phyloP scores from a whole-genome alignment of 2,888 invertebrate species.

The Ecdyonurus torrentis region DNA sequence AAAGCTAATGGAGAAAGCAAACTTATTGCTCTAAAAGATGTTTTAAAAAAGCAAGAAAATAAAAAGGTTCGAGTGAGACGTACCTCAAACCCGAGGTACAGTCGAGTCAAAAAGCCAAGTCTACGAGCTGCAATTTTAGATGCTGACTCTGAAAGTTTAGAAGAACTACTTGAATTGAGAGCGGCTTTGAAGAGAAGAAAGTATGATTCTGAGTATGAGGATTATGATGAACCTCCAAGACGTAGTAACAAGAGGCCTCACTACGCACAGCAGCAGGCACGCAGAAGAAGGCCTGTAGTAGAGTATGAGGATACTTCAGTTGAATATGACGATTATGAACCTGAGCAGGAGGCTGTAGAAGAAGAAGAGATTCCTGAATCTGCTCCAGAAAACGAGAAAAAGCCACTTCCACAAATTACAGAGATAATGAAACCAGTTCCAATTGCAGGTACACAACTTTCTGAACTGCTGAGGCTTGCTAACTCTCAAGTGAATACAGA shows the following conservation, averaged over 20 bases:
- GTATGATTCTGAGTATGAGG: not conserved
- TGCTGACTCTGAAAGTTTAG: not conserved
- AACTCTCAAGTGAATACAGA: too few species aligned
- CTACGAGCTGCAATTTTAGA: not conserved
- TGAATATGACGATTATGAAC: not conserved
- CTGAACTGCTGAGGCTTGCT: too few species aligned
- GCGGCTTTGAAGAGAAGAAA: not conserved
- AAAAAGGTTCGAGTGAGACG: not conserved
- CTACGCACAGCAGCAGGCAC: not conserved
- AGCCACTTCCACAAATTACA: not conserved
- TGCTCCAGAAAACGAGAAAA: not conserved
- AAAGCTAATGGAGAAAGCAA: not conserved
- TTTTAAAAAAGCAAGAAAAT: not conserved
- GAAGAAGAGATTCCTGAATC: not conserved
- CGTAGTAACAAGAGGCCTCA: not conserved
- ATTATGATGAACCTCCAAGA: not conserved
- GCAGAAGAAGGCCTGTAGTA: not conserved
- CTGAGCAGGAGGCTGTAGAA: not conserved
- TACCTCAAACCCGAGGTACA: not conserved
- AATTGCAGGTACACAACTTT: not conserved
- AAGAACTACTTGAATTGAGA: not conserved
- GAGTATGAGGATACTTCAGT: not conserved
- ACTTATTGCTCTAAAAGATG: not conserved
- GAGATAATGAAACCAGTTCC: not conserved
- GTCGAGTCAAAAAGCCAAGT: not conserved